Evolutionary conservation across 2,888 invertebrate genomes (phyloP).

Genomic region (Tanypteryx hageni): DNA sequence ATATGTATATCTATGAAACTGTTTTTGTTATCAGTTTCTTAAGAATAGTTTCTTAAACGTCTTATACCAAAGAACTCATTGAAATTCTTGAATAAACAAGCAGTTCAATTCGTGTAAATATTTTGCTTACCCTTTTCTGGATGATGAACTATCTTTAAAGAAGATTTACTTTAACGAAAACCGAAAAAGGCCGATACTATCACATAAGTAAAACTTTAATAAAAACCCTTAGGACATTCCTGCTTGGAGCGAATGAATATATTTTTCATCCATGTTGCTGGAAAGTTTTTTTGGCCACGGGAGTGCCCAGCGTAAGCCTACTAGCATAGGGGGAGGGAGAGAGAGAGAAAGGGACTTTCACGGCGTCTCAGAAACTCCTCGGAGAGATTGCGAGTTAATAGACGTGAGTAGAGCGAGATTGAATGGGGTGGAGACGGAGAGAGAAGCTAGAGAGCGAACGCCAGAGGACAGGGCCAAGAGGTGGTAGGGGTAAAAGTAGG

Average conservation of each 20-base stretch:
- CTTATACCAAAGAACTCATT: too few relatives aligned
- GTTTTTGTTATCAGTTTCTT: too few relatives aligned
- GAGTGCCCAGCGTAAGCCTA: neutral
- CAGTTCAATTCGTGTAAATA: too few relatives aligned
- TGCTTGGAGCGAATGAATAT: neutral
- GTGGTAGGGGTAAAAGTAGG: neutral
- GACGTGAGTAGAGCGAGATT: conserved; percentile 39
- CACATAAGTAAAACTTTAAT: neutral
- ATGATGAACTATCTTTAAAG: too few relatives aligned
- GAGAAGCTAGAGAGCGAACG: neutral
- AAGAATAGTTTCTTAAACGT: too few relatives aligned
- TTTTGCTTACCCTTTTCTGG: too few relatives aligned
- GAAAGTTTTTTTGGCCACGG: neutral
- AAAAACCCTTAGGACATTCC: neutral
- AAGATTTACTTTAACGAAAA: too few relatives aligned
- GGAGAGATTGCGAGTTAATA: conserved; percentile 53
- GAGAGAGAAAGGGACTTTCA: neutral
- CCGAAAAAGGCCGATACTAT: too few relatives aligned
- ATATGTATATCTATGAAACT: too few relatives aligned
- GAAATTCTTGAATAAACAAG: too few relatives aligned
- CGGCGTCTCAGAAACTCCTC: conserved; percentile 45
- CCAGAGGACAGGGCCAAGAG: neutral
- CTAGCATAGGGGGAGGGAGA: neutral
- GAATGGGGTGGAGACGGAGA: neutral
- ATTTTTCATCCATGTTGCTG: neutral